These are phyloP conservation scores for Limnephilus rhombicus DNA, from an alignment of 2,888 invertebrate species.

Conservation along the genomic window DNA sequence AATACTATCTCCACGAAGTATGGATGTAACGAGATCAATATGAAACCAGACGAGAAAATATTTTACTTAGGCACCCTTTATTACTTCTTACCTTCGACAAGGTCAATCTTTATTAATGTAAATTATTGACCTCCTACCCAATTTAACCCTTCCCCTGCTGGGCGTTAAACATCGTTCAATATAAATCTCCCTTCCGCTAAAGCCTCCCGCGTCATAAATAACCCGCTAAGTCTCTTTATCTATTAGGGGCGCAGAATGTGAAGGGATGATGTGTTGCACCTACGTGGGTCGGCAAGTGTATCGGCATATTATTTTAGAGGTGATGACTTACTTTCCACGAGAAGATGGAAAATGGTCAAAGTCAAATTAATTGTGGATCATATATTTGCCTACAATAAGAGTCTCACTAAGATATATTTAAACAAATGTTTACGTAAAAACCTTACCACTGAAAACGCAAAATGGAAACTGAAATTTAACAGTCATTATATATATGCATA, in stretches of 20 bases:
- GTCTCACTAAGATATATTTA: too few relatives aligned
- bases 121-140: neutral
- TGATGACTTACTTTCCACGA: neutral
- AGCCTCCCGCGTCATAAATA: neutral
- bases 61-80: neutral
- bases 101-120: neutral
- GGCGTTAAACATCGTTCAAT: neutral
- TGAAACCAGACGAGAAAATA: neutral
- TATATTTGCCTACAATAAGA: too few relatives aligned
- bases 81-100: neutral
- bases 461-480: too few relatives aligned
- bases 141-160: neutral
- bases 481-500: too few relatives aligned
- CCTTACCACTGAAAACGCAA: too few relatives aligned
- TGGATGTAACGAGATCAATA: too few relatives aligned
- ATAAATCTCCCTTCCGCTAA: neutral
- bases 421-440: too few relatives aligned
- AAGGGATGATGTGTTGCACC: neutral
- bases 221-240: neutral
- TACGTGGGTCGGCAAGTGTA: neutral
- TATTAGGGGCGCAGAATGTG: neutral
- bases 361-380: too few relatives aligned
- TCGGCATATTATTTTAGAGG: neutral
- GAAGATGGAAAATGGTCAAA: too few relatives aligned
- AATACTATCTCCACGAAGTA: too few relatives aligned